Conservation (phyloP, 2,797 vertebrate genomes). For the Siniperca undulata region DNA sequence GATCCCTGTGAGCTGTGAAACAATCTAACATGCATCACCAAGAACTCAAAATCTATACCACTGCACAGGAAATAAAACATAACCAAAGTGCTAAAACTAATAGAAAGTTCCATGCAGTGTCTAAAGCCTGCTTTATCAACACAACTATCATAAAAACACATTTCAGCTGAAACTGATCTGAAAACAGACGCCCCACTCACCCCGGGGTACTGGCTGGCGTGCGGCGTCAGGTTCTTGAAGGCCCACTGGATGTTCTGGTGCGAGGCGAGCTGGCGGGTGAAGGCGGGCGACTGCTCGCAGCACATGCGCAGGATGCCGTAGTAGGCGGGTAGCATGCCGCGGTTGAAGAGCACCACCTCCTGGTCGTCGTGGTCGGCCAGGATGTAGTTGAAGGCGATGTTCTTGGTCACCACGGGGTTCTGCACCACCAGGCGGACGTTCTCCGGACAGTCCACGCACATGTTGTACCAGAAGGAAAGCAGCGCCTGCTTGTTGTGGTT, state of each 20-base stretch:
- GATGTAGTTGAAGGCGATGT: constrained; percentile 99
- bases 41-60: neutral
- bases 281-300: constrained; percentile 96
- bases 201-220: constrained; percentile 99
- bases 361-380: constrained; percentile 99
- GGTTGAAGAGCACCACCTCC: constrained; percentile 99
- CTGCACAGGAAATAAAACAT: neutral
- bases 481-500: constrained; percentile 99
- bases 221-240: constrained; percentile 98
- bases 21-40: neutral
- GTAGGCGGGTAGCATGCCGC: constrained; percentile 98
- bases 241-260: constrained; percentile 99
- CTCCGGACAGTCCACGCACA: constrained; percentile 97
- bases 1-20: neutral
- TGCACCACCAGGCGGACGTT: constrained; percentile 99
- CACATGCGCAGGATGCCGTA: constrained; percentile 98
- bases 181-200: constrained; percentile 77
- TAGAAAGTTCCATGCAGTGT: no score
- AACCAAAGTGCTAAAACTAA: neutral
- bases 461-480: constrained; percentile 99
- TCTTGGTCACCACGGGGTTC: constrained; percentile 98
- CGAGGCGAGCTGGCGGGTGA: constrained; percentile 96
- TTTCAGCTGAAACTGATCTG: neutral
- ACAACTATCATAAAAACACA: neutral
- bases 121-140: neutral